Base-by-base conservation (phyloP, 2,888 invertebrate species). In the Hemithea aestivaria region DNA sequence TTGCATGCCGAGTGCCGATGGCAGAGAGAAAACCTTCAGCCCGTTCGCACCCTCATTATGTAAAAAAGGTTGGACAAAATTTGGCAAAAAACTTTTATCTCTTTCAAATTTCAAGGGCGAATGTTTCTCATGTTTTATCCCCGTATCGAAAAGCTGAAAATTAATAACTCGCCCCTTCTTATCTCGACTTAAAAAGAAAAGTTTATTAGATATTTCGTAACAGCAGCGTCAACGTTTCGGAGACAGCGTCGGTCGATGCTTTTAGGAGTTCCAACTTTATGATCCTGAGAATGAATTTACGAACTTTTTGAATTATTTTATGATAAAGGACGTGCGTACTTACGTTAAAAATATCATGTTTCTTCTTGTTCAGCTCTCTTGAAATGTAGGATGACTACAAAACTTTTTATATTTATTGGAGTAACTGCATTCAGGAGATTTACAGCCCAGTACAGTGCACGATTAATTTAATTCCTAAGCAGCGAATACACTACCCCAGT, bases 61-160 rank as follows among this genome's bases (percentile, higher is more conserved):
- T 51, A 56, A 57, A 62, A 63, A 65, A 58, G 61, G 56, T 58
- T 52, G 38, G 44, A 30, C 36, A 49, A 51, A 41, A 58, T 46
- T 48, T 46, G 35, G 40, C 51, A 55, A 54, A 27, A 54, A 30
- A 48, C 48, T 40, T 58, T 57, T 59, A 60, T 62, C 56, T 50
- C 51, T 53, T 53, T 56, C 43, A 52, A 54, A 62, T 58, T 57
- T 58, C 53, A 65, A 56, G 56, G 56, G 10, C 52, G 41, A 43
- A 49, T 41, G 46, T 52, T 48, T 58, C 16, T 16, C 41, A 56
- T 56, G 52, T 53, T 58, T 59, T 51, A 59, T 47, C 35, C 28
- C 35, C 30, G 40, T 29, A 30, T 33, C 35, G 41, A 41, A 39
- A 39, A 41, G 40, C 39, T 33, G 43, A 41, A 41, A 48, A 45